phyloP scores from a whole-genome alignment of 2,113 vertebrate species.

The Orthonyx spaldingii region DNA sequence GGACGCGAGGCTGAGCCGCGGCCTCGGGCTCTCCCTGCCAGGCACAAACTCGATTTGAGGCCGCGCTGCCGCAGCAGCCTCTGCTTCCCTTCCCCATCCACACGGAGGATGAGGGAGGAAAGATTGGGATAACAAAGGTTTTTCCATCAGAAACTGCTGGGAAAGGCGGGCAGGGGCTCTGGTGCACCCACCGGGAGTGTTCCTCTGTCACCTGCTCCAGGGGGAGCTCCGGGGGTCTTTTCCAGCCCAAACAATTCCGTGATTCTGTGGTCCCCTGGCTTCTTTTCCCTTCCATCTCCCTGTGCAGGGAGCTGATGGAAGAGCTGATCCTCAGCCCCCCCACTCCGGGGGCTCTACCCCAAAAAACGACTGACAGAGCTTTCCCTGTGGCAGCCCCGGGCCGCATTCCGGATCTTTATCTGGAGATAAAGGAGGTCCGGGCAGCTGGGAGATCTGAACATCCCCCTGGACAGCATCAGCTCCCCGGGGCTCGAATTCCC shows the following conservation, averaged over 20 bases:
- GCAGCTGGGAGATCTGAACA: background rate
- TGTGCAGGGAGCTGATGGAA: background rate
- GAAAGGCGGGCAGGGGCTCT: background rate
- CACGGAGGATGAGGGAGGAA: background rate
- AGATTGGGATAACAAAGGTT: background rate
- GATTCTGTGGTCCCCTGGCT: background rate
- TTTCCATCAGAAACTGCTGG: background rate
- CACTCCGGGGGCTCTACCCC: background rate
- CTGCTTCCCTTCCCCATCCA: background rate
- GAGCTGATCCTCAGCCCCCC: background rate
- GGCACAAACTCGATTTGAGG: background rate
- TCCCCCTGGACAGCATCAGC: background rate
- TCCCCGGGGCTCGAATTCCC: background rate
- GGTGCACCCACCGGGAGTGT: fast-evolving
- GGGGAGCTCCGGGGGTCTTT: background rate
- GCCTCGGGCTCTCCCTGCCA: background rate
- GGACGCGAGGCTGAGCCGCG: background rate
- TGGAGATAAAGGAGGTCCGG: background rate
- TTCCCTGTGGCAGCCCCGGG: background rate
- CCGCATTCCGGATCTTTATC: background rate
- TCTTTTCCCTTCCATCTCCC: background rate
- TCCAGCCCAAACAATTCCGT: background rate
- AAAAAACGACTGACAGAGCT: background rate
- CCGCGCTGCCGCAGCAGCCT: background rate
- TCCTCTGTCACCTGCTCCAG: background rate